phyloP scores from a whole-genome alignment of 2,113 vertebrate genomes.

The Eptesicus fuscus region DNA sequence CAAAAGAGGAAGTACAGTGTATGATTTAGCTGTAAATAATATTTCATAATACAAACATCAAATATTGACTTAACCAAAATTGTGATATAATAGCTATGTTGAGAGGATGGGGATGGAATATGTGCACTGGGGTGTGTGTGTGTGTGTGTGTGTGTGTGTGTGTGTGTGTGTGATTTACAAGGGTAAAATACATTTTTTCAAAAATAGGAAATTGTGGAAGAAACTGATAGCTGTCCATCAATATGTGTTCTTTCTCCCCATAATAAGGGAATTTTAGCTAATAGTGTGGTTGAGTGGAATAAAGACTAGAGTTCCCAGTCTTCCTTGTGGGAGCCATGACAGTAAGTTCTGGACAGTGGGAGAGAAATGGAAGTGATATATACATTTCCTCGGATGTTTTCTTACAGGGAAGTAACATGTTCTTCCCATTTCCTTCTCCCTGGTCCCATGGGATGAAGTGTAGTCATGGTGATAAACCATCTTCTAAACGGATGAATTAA shows the following conservation, averaged over 20 bases:
- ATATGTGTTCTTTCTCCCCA: background rate
- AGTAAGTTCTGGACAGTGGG: background rate
- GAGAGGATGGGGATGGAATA: background rate
- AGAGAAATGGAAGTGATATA: background rate
- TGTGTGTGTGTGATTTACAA: background rate
- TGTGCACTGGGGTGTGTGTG: background rate
- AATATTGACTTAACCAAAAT: background rate
- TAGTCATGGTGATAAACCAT: background rate
- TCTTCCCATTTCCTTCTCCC: background rate
- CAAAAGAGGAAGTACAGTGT: background rate
- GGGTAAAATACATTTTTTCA: background rate
- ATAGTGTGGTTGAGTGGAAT: background rate
- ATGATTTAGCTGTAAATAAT: background rate
- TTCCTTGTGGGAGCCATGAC: background rate
- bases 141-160: background rate
- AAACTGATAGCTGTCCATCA: background rate
- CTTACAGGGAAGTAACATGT: background rate
- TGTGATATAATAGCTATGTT: background rate
- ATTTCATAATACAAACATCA: background rate
- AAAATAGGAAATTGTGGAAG: background rate
- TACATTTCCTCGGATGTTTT: background rate
- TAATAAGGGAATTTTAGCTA: background rate
- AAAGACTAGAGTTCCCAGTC: background rate
- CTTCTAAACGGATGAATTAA: background rate
- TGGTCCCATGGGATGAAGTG: background rate